These are phyloP conservation scores for Platanista minor DNA, from an alignment of 2,113 vertebrate genomes.

Conservation along the genomic window DNA sequence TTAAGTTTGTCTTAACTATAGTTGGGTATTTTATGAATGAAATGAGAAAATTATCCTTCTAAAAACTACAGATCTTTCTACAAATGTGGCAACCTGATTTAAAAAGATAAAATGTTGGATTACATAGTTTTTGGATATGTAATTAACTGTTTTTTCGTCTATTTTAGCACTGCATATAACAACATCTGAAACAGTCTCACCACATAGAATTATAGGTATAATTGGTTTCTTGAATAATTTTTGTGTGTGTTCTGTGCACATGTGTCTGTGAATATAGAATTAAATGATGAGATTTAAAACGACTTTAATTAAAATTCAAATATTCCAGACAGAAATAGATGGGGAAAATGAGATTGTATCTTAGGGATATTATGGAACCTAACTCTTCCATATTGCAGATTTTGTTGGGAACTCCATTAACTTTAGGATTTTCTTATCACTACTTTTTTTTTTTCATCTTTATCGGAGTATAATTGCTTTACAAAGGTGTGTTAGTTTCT, in stretches of 20 bases:
- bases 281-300: background rate
- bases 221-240: background rate
- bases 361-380: background rate
- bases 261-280: background rate
- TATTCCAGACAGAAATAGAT: background rate
- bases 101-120: background rate
- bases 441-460: background rate
- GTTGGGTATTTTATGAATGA: background rate
- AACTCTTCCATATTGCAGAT: background rate
- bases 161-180: background rate
- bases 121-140: background rate
- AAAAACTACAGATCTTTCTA: background rate
- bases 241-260: background rate
- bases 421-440: background rate
- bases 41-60: background rate
- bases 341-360: background rate
- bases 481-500: too few relatives aligned
- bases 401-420: background rate
- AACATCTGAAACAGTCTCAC: background rate
- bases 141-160: background rate
- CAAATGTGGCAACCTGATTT: background rate
- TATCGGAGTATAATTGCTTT: too few relatives aligned
- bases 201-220: background rate
- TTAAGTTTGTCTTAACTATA: background rate
- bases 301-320: background rate